Conservation (phyloP, 2,888 invertebrate species). For the Pherbina coryleti region DNA sequence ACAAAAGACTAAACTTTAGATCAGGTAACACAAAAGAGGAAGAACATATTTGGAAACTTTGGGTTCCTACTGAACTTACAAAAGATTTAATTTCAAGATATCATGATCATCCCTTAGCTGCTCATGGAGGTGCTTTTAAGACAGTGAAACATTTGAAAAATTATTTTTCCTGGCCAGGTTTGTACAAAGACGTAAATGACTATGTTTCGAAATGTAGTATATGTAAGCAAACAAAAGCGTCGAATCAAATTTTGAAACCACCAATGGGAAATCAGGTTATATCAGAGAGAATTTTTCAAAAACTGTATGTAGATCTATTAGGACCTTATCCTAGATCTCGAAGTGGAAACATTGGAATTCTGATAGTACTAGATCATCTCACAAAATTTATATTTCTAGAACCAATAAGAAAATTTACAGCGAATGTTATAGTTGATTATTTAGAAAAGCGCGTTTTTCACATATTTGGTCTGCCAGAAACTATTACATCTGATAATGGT, state of each 20-base stretch:
- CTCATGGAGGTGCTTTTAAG: constrained; percentile 31
- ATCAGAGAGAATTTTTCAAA: constrained; percentile 9
- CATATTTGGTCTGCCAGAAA: too few species aligned
- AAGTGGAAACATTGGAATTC: constrained; percentile 15
- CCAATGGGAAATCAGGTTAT: constrained; percentile 5
- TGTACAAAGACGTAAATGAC: constrained; percentile 31
- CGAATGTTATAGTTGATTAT: neutral
- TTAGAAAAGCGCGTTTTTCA: constrained; percentile 41
- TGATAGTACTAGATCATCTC: constrained; percentile 19
- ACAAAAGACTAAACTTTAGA: neutral
- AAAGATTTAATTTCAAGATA: too few species aligned
- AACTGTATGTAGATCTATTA: constrained; percentile 36
- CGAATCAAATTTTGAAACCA: neutral
- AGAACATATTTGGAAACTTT: constrained; percentile 34
- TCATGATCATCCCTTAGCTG: constrained; percentile 20
- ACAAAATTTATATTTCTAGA: constrained; percentile 11
- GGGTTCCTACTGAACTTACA: constrained; percentile 26
- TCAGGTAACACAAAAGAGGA: neutral
- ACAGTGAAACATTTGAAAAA: constrained; percentile 31
- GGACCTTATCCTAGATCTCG: constrained; percentile 35
- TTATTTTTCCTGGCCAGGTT: constrained; percentile 44
- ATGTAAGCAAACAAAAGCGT: constrained; percentile 1
- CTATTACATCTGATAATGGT: constrained; percentile 54
- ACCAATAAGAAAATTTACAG: neutral
- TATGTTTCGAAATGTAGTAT: constrained; percentile 37